These are phyloP conservation scores for Brachyistius frenatus DNA, from an alignment of 2,113 vertebrate species.

Conservation along the genomic window DNA sequence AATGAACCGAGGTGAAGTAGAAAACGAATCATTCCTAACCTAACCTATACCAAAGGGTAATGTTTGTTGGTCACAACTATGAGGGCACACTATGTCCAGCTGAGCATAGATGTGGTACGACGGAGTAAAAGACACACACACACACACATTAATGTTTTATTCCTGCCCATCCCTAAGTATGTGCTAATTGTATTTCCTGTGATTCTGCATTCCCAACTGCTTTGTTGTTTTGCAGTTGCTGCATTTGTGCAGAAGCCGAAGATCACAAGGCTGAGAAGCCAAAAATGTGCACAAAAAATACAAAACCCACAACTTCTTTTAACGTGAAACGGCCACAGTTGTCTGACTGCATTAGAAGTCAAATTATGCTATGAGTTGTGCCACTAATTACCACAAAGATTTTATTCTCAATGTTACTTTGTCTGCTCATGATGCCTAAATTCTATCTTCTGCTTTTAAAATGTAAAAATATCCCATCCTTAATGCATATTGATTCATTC, in stretches of 20 bases:
- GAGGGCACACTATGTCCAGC: conserved; percentile 60
- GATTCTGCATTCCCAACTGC: conserved; percentile 67
- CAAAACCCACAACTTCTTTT: conserved; percentile 30
- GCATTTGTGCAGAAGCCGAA: conserved; percentile 65
- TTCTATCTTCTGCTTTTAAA: conserved; percentile 8
- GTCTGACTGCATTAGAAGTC: conserved; percentile 24
- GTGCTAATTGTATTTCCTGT: conserved; percentile 72
- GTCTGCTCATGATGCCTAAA: conserved; percentile 32
- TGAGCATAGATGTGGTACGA: conserved; percentile 32
- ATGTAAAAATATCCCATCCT: neutral
- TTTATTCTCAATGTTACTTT: conserved; percentile 8
- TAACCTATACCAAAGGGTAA: conserved; percentile 79
- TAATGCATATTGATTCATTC: conserved; percentile 9
- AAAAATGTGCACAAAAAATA: conserved; percentile 42
- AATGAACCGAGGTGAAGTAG: conserved; percentile 20
- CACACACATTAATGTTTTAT: conserved; percentile 54
- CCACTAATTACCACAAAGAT: conserved; percentile 18
- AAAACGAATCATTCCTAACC: conserved; percentile 38
- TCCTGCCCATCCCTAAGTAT: conserved; percentile 47
- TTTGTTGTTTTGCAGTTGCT: conserved; percentile 75
- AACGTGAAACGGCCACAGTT: conserved; percentile 22
- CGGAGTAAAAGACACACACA: conserved; percentile 33
- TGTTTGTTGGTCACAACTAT: conserved; percentile 60
- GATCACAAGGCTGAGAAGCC: conserved; percentile 49
- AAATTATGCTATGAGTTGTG: conserved; percentile 8